Evolutionary conservation across 2,797 vertebrate genomes (phyloP).

Genomic region (Manis crassicaudata): DNA sequence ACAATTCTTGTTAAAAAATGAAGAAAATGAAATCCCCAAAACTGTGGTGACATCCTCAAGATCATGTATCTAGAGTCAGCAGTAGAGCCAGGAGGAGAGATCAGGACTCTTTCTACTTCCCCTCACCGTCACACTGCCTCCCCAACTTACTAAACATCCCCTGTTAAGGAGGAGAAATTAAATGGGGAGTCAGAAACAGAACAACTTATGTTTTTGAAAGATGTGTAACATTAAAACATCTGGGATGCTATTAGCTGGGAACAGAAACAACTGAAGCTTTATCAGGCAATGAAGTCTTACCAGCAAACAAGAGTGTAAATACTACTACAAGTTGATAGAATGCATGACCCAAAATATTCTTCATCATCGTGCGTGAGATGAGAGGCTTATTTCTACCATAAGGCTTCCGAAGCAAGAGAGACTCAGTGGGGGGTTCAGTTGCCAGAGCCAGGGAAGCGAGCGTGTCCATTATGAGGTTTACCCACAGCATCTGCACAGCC

Average conservation of each 20-base stretch:
- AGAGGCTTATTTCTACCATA: conserved; percentile 99
- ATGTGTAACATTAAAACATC: neutral
- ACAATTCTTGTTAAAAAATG: neutral
- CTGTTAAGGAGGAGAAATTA: neutral
- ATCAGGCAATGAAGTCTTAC: conserved; percentile 86
- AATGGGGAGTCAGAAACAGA: neutral
- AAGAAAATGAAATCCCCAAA: neutral
- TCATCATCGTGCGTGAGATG: conserved; percentile 99
- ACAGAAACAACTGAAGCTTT: conserved; percentile 8
- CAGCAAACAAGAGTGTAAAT: conserved; percentile 96
- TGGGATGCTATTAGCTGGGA: neutral
- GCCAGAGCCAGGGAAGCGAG: conserved; percentile 98
- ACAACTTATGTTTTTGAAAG: neutral
- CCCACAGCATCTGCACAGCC: conserved; percentile 99
- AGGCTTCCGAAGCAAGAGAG: conserved; percentile 96
- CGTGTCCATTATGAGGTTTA: conserved; percentile 99
- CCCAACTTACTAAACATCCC: neutral
- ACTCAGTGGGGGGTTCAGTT: conserved; percentile 98
- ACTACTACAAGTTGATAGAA: conserved; percentile 97
- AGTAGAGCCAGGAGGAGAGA: neutral
- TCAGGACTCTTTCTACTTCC: neutral
- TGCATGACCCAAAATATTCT: conserved; percentile 98
- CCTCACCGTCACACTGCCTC: neutral
- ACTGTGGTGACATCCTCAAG: neutral
- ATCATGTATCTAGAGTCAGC: neutral